A percentile compares a stretch with the other conserved stretches of the same genome.
Conservation (phyloP, 2,797 vertebrate genomes). For the Chiroxiphia lanceolata region DNA sequence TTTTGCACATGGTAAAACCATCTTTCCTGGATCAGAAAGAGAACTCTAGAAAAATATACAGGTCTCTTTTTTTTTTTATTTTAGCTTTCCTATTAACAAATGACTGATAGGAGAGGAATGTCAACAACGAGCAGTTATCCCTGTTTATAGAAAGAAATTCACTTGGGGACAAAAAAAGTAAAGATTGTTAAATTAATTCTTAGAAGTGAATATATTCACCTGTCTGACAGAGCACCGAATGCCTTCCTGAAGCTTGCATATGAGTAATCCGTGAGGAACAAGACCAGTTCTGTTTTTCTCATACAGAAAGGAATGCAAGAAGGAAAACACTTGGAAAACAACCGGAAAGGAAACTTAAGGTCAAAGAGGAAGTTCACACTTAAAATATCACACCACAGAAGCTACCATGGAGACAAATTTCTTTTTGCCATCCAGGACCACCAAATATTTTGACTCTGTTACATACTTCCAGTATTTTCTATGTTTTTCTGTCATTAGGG, state of each 20-base stretch:
- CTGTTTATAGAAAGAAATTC: neutral
- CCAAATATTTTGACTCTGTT: neutral
- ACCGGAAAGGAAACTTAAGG: neutral
- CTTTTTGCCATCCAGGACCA: neutral
- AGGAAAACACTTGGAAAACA: neutral
- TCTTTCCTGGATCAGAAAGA: neutral
- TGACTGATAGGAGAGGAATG: neutral
- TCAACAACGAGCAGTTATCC: neutral
- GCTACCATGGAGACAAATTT: neutral
- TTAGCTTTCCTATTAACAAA: neutral
- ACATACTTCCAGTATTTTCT: neutral
- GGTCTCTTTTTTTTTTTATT: rapidly evolving
- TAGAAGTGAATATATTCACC: neutral
- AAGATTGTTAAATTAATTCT: neutral
- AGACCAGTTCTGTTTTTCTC: neutral
- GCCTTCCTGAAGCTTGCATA: neutral
- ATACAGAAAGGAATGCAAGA: neutral
- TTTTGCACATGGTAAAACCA: neutral
- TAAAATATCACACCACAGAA: neutral
- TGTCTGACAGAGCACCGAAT: neutral
- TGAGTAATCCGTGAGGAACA: neutral
- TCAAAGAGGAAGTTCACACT: neutral
- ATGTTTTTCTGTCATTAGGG: neutral
- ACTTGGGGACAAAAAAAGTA: neutral
- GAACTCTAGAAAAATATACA: neutral